These are phyloP conservation scores for Drosophila prostipennis DNA, from an alignment of 2,888 invertebrate genomes.

Conservation along the genomic window DNA sequence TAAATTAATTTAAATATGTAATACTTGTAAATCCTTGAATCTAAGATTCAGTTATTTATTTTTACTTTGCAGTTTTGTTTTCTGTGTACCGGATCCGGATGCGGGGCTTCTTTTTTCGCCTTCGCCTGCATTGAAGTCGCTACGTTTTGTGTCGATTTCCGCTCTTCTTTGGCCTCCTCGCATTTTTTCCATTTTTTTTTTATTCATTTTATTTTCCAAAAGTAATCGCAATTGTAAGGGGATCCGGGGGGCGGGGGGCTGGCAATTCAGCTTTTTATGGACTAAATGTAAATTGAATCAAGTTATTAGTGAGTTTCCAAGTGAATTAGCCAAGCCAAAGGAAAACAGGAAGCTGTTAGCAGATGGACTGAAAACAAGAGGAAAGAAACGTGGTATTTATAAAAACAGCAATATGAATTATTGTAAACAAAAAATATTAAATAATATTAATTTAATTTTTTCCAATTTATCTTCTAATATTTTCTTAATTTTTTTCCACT, in stretches of 20 bases:
- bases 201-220: constrained; percentile 1
- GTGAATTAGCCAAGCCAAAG: constrained; percentile 36
- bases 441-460: too few relatives aligned
- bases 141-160: constrained; percentile 66
- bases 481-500: neutral
- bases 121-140: constrained; percentile 57
- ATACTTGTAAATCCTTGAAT: too few relatives aligned
- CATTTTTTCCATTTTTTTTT: neutral
- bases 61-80: too few relatives aligned
- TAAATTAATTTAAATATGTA: too few relatives aligned
- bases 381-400: neutral
- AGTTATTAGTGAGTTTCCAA: constrained; percentile 55
- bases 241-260: neutral
- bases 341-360: constrained; percentile 1
- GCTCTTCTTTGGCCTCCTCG: constrained; percentile 11
- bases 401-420: neutral
- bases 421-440: too few relatives aligned
- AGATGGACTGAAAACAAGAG: neutral
- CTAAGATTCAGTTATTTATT: too few relatives aligned
- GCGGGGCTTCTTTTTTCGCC: constrained; percentile 22
- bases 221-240: constrained; percentile 23
- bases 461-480: neutral
- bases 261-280: constrained; percentile 8
- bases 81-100: neutral
- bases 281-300: constrained; percentile 45